Base-by-base conservation (phyloP, 2,113 vertebrate species). In the Opisthocomus hoazin region DNA sequence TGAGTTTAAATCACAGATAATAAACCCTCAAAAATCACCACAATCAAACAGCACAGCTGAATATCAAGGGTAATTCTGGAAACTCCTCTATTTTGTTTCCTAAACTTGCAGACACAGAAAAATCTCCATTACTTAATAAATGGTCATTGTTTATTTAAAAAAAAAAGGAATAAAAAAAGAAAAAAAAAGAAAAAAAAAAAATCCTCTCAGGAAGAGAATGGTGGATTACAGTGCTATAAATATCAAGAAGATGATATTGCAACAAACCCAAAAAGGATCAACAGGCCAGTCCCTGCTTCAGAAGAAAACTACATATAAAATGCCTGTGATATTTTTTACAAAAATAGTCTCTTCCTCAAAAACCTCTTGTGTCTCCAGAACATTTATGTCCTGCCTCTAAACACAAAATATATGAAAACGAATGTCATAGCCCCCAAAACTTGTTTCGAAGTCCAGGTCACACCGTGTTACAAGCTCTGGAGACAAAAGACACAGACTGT, bases 121-220 rank as follows among this genome's bases (percentile, higher is more conserved):
- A 64, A 43, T 29, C 3, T 66, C 11, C 7, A 10, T 36, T 24
- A 27, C 12, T 46, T 57, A 48, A 8, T 27, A 29, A 50, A 14
- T 34, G 3, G 7, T 3, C 15, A 22, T 12, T 43, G 3, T 22
- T 64, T 46, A 60, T 51, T 64, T 21, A 34, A 70, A 87, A 75
- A 2, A 21, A 3, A 39, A 34, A 16, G 34, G 46, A 23, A 23
- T 4, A 22, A 27, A 32, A 16, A 24, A 12, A 24, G 7, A 13
- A 5, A 3, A 9, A 45, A 27, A 37, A 23, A 66, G 14, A 12
- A 11, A 7, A 9, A 16, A 29, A 45, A 0, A 9, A 46, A 56
- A 20, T 11, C 10, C 8, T 45, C 29, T 5, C 10, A 9, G 10
- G 1, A 80, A 80, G 5, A 64, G 3, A 19, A 61, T 9, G 0